Base-by-base conservation (phyloP, 1,140 invertebrate genomes). In the Euschistus heros region DNA sequence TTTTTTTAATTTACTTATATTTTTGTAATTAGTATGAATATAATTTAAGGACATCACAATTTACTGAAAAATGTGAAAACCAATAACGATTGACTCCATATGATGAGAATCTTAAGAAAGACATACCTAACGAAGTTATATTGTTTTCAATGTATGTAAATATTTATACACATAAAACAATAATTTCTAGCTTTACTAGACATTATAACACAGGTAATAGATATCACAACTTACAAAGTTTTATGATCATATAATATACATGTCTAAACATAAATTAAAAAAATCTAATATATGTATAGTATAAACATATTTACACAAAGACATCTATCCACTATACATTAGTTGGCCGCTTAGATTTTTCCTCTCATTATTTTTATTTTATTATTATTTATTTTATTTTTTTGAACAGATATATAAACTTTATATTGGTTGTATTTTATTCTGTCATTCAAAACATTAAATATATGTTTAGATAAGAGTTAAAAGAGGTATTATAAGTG, bases 201-300 rank as follows among this genome's bases (percentile, higher is more conserved):
- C 33, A 37, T 37, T 37, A 13, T 37, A 37, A 37, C 33, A 37
- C 33, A 37, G 33, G 33, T 37, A 37, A 37, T 37, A 10, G 33
- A 42, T 44, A 61, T 61, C 59, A 61, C 59, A 37, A 44, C n/a
- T 61, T 14, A 61, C 15, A 61, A 61, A 61, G 18, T 61, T 44
- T 17, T 42, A 18, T 57, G 22, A 57, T 24, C 18, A 57, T 57
- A 24, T 24, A 17, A 57, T 26, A 57, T 26, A 24, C n/a, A 50
- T 50, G 15, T 24, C 18, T 24, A 57, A 20, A 57, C 24, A 57
- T 24, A 57, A 24, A 24, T 22, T 26, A 57, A 57, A 57, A 24
- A 22, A 24, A 26, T 24, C 54, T 24, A 24, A 24, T 22, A 24
- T 57, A 57, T 26, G 14, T 57, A 24, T 57, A 57, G 20, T 57